Evolutionary conservation across 2,113 vertebrate species (phyloP).

Genomic region (Lynx canadensis): DNA sequence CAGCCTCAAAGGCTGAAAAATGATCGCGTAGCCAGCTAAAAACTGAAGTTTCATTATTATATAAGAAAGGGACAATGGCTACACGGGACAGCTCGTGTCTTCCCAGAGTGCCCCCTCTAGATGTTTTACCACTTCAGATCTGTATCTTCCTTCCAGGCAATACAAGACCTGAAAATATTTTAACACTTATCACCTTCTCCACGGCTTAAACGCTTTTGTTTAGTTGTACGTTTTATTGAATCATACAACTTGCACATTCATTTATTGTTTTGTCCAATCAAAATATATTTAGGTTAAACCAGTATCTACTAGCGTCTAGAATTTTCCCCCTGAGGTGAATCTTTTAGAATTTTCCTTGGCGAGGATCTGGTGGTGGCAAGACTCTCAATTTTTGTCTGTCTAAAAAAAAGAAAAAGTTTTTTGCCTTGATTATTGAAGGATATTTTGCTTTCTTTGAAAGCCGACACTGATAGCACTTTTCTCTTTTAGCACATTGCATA

Average conservation of each 20-base stretch:
- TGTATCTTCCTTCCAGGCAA: not conserved
- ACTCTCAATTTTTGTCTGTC: not conserved
- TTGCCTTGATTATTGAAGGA: slow-evolving; percentile 15
- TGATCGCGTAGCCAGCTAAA: not conserved
- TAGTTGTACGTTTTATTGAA: not conserved
- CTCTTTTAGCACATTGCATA: not conserved
- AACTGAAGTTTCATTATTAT: not conserved
- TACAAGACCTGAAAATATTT: not conserved
- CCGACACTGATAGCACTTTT: not conserved
- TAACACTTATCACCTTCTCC: not conserved
- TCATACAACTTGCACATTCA: not conserved
- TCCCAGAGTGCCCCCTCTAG: not conserved
- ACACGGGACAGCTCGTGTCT: not conserved
- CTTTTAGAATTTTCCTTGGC: not conserved
- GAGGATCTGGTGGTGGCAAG: not conserved
- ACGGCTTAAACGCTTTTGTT: not conserved
- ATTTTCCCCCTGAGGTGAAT: not conserved
- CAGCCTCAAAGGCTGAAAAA: not conserved
- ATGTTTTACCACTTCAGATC: not conserved
- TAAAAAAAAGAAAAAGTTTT: not conserved
- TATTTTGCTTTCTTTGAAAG: slow-evolving; percentile 50
- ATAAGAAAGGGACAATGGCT: not conserved
- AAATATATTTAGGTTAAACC: not conserved
- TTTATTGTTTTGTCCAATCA: not conserved
- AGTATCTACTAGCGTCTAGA: not conserved